Evolutionary conservation across 1,140 invertebrate species (phyloP).

Genomic region (Drosophila lowei): DNA sequence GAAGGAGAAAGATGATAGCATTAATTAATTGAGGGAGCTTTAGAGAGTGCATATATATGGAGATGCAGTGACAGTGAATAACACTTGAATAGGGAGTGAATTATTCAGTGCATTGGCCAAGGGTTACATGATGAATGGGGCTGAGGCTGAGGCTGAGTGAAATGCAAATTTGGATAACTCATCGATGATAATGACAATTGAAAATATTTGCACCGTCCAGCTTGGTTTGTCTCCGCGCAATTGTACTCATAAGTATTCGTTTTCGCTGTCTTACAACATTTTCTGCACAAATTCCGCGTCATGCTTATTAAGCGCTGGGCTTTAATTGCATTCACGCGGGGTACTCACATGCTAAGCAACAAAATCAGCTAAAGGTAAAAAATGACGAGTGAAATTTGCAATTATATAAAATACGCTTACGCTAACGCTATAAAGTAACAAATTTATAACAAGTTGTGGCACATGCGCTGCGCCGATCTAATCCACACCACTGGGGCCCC

Average conservation of each 20-base stretch:
- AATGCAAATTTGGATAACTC: conserved; percentile 38
- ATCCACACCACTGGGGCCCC: conserved; percentile 1
- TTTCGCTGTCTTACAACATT: conserved; percentile 8
- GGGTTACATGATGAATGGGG: conserved; percentile 20
- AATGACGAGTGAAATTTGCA: conserved; percentile 74
- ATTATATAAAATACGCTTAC: conserved; percentile 63
- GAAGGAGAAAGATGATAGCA: conserved; percentile 3
- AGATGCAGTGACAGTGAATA: conserved; percentile 35
- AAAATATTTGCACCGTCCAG: not conserved
- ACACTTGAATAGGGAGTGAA: conserved; percentile 27
- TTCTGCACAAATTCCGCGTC: conserved; percentile 57
- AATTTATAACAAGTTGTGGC: conserved; percentile 38
- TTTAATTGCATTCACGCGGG: conserved; percentile 64
- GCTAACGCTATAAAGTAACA: conserved; percentile 41
- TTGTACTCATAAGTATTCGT: not conserved
- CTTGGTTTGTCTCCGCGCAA: too few relatives aligned
- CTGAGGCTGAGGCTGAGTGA: conserved; percentile 9
- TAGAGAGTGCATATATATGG: not conserved
- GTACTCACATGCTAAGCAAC: conserved; percentile 44
- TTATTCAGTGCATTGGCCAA: conserved; percentile 23
- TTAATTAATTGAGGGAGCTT: conserved; percentile 19
- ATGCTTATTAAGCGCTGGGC: conserved; percentile 55
- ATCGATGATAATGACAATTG: conserved; percentile 17
- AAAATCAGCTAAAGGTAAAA: conserved; percentile 20
- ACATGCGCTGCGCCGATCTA: conserved; percentile 5